Evolutionary conservation across 2,797 vertebrate species (phyloP).

Genomic region (Pangasius krempfi): DNA sequence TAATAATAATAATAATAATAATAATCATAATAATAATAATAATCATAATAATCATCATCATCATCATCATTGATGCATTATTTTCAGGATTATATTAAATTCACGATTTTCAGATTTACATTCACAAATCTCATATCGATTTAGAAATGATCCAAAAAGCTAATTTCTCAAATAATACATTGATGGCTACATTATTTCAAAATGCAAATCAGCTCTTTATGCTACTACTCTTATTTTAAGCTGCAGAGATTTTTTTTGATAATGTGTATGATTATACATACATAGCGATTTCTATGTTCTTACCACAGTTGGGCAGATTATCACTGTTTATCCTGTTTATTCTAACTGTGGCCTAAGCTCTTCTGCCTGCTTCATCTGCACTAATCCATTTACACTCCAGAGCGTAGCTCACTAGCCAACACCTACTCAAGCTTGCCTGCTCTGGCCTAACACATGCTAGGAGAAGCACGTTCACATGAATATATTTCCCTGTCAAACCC

Average conservation of each 20-base stretch:
- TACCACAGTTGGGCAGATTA: slow-evolving; percentile 48
- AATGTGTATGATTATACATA: slow-evolving; percentile 7
- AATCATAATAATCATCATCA: background rate
- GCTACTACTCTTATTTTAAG: background rate
- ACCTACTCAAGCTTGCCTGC: slow-evolving; percentile 19
- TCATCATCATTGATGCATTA: too few relatives aligned
- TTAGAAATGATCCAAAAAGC: background rate
- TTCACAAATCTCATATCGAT: background rate
- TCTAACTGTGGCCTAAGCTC: slow-evolving; percentile 62
- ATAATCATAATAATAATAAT: slow-evolving; percentile 12
- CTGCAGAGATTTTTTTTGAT: background rate
- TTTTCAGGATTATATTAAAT: background rate
- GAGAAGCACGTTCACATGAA: slow-evolving; percentile 25
- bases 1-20: slow-evolving; percentile 27
- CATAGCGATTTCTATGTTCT: slow-evolving; percentile 31
- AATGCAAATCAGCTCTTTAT: background rate
- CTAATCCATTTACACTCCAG: slow-evolving; percentile 71
- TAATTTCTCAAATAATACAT: background rate
- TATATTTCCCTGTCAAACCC: slow-evolving; percentile 33
- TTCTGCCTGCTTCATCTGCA: slow-evolving; percentile 66
- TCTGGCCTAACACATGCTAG: slow-evolving; percentile 38
- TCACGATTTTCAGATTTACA: background rate
- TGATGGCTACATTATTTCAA: background rate
- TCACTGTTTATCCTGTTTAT: slow-evolving; percentile 67
- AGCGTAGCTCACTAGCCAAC: slow-evolving; percentile 35